phyloP scores from a whole-genome alignment of 2,797 vertebrate genomes.

The Peromyscus aztecus region DNA sequence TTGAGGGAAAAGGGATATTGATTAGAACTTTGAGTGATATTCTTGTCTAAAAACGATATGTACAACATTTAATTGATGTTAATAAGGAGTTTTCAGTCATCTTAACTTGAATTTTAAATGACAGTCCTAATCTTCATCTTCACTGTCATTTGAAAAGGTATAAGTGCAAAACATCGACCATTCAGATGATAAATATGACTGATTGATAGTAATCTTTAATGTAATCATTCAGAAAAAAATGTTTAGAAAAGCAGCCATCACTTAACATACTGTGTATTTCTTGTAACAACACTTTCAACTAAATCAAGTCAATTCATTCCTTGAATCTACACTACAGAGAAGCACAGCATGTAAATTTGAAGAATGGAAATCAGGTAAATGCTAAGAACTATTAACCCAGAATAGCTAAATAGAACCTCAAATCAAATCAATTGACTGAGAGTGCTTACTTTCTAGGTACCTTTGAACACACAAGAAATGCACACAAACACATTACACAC shows the following conservation, averaged over 20 bases:
- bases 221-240: conserved; percentile 4
- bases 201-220: neutral
- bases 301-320: neutral
- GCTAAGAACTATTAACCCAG: neutral
- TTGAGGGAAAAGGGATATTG: neutral
- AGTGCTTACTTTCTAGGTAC: neutral
- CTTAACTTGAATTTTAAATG: neutral
- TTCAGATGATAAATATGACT: neutral
- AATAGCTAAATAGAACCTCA: neutral
- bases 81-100: neutral
- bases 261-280: neutral
- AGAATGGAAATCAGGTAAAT: conserved; percentile 11
- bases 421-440: neutral
- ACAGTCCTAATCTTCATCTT: neutral
- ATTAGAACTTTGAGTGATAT: neutral
- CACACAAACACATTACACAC: neutral
- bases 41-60: neutral
- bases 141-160: neutral
- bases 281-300: conserved; percentile 12
- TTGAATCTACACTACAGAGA: neutral
- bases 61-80: neutral
- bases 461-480: neutral
- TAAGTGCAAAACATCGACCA: neutral
- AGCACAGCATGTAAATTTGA: neutral
- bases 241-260: neutral